phyloP scores from a whole-genome alignment of 2,797 vertebrate genomes.

The Syndactyla subalaris region DNA sequence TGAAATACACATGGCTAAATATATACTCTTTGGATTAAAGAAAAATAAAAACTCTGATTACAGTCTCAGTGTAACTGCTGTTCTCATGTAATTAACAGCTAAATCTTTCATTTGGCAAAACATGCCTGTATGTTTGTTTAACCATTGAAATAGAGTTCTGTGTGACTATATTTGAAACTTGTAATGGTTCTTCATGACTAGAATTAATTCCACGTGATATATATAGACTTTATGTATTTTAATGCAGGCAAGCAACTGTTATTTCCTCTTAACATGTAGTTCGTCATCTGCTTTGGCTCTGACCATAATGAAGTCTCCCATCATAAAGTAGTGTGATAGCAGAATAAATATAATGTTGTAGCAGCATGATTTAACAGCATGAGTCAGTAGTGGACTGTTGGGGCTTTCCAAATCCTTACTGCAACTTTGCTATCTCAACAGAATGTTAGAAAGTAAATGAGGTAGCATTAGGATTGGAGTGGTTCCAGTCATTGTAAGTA shows the following conservation, averaged over 20 bases:
- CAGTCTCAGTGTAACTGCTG: background rate
- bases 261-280: background rate
- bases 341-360: conserved; percentile 40
- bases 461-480: conserved; percentile 31
- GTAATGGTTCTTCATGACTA: background rate
- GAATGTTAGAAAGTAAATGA: conserved; percentile 44
- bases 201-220: background rate
- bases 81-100: background rate
- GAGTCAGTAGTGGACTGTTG: conserved; percentile 47
- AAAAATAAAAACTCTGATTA: background rate
- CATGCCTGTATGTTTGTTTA: background rate
- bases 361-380: conserved; percentile 51
- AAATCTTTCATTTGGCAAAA: background rate
- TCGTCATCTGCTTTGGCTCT: conserved; percentile 44
- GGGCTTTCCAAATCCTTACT: conserved; percentile 31
- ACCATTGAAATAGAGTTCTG: background rate
- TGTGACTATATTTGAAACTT: background rate
- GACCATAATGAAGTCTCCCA: conserved; percentile 23
- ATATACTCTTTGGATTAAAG: background rate
- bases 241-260: background rate
- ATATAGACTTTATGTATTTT: background rate
- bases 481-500: conserved; percentile 32
- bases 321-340: conserved; percentile 13
- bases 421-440: conserved; percentile 40
- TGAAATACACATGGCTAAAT: background rate